Evolutionary conservation across 2,888 invertebrate species (phyloP), one percentile per base, ranked within the genome.

Genomic region (Leistus spinibarbis): DNA sequence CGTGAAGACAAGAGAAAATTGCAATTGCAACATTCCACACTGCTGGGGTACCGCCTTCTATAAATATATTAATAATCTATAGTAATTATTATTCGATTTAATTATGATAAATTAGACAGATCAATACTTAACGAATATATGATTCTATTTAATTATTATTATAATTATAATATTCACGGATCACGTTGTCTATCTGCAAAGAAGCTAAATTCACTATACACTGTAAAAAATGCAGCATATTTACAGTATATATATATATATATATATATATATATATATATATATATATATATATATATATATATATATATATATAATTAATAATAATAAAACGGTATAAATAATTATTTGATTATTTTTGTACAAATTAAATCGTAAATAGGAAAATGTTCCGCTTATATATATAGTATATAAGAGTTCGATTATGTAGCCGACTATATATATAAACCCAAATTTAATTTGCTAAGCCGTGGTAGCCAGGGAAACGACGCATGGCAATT

Each of bases 401-500:
- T n/a, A n/a, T n/a, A n/a, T n/a, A n/a, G n/a, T n/a, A n/a, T n/a
- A n/a, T n/a, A n/a, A n/a, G n/a, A n/a, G n/a, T n/a, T n/a, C n/a
- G n/a, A n/a, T n/a, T n/a, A n/a, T n/a, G 62, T 13, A 19, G 19
- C 20, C 62, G 57, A 5, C 9, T 16, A 5, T 57, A 71, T 72
- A 67, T 67, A 67, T 73, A 73, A 73, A 67, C 22, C 67, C n/a
- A n/a, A n/a, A n/a, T n/a, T 67, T 56, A 53, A 22, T 60, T 67
- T 60, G n/a, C 63, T 62, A 63, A 40, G 22, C 71, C 13, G 60
- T n/a, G 4, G 20, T 73, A 22, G 60, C 73, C 67, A 73, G 40
- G 54, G 67, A 60, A 66, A 73, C 73, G 67, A 62, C 73, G 73
- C 73, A 73, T 73, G 40, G 73, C 73, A 67, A 66, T 3, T 17